Evolutionary conservation across 2,888 invertebrate species (phyloP).

Genomic region (Ypsolopha scabrella): DNA sequence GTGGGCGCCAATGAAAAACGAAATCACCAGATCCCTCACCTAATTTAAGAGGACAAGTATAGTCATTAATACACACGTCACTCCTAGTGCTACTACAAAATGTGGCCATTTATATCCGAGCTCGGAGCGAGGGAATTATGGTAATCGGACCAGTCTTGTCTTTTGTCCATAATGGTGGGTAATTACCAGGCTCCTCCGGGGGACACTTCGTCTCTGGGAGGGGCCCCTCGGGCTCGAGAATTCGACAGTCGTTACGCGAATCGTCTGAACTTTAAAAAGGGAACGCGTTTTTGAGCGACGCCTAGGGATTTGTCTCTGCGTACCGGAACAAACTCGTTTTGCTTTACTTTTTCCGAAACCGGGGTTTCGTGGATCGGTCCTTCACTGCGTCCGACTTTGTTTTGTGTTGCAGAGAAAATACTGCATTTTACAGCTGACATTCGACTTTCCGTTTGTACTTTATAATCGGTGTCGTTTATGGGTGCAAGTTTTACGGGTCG

Average conservation of each 20-base stretch:
- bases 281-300: constrained; percentile 60
- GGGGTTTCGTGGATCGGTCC: constrained; percentile 20
- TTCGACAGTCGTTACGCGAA: constrained; percentile 68
- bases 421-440: constrained; percentile 25
- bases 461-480: constrained; percentile 40
- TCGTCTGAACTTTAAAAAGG: constrained; percentile 67
- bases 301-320: constrained; percentile 47
- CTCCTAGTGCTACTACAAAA: constrained; percentile 66
- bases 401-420: constrained; percentile 25
- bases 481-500: constrained; percentile 33
- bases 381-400: constrained; percentile 10
- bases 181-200: constrained; percentile 65
- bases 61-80: constrained; percentile 70
- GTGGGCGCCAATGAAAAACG: constrained; percentile 54
- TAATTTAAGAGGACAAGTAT: constrained; percentile 68
- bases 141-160: constrained; percentile 67
- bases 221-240: constrained; percentile 49
- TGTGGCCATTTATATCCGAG: constrained; percentile 65
- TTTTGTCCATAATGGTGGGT: constrained; percentile 69
- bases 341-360: constrained; percentile 31
- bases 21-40: constrained; percentile 63
- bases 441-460: constrained; percentile 29
- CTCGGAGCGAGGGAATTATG: constrained; percentile 65
- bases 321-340: constrained; percentile 37
- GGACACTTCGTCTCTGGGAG: constrained; percentile 49